Conservation (phyloP, 2,797 vertebrate genomes). For the Chaetophractus vellerosus region DNA sequence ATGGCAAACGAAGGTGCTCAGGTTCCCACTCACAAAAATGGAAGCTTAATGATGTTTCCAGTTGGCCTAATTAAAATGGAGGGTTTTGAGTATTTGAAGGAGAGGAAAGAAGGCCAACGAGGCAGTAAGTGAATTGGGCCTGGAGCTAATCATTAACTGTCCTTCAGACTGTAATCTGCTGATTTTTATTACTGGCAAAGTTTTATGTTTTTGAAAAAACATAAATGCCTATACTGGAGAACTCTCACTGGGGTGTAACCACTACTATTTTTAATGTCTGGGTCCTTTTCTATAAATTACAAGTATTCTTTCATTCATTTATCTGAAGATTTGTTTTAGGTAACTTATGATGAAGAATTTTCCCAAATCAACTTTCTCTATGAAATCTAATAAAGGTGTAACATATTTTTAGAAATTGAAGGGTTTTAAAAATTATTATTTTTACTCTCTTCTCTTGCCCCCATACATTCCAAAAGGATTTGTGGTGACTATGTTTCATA, state of each 20-base stretch:
- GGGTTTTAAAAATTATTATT: not conserved
- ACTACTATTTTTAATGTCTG: not conserved
- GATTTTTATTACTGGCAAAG: constrained; percentile 83
- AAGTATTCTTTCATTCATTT: not conserved
- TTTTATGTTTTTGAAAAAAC: constrained; percentile 85
- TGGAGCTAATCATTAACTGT: constrained; percentile 80
- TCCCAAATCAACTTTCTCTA: not conserved
- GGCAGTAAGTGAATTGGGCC: constrained; percentile 72
- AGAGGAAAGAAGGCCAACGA: constrained; percentile 62
- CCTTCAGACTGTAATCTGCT: constrained; percentile 84
- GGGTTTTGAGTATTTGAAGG: constrained; percentile 15
- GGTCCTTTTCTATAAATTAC: not conserved
- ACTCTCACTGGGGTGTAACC: not conserved
- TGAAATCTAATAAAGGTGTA: constrained; percentile 30
- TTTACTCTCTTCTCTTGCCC: not conserved
- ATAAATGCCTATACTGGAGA: constrained; percentile 79
- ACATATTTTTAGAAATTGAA: constrained; percentile 48
- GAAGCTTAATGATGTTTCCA: constrained; percentile 56
- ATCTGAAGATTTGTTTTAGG: constrained; percentile 42
- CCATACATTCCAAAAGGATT: constrained; percentile 39
- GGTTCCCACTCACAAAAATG: not conserved
- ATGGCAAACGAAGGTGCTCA: not conserved
- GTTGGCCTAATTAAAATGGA: constrained; percentile 66
- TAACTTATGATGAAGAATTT: not conserved
- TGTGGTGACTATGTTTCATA: not conserved